Evolutionary conservation across 2,888 invertebrate species (phyloP).

Genomic region (Girardia tigrina): DNA sequence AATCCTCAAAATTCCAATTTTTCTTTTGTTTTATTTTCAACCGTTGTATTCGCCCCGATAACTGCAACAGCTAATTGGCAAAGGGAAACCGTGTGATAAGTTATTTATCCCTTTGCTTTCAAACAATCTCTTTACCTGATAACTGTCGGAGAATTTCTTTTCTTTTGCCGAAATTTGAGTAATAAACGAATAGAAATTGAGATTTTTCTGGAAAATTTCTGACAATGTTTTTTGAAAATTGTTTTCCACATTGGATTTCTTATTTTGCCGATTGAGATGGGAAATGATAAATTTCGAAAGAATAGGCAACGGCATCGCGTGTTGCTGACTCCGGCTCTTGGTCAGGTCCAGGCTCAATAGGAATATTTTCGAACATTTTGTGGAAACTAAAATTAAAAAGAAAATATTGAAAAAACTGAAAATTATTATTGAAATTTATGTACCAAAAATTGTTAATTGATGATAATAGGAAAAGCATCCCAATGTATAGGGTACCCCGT

Average conservation of each 20-base stretch:
- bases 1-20: neutral
- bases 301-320: neutral
- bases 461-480: too few species aligned
- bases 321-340: neutral
- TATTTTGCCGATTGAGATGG: neutral
- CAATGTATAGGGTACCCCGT: too few species aligned
- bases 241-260: neutral
- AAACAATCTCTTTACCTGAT: conserved; percentile 16
- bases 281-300: neutral
- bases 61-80: neutral
- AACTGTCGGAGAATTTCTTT: neutral
- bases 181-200: neutral
- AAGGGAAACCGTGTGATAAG: too few species aligned
- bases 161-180: conserved; percentile 13
- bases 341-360: neutral
- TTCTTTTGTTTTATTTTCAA: neutral
- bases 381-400: neutral
- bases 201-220: neutral
- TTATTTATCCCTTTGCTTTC: neutral
- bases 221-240: neutral
- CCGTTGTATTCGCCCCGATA: neutral
- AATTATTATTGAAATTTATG: neutral
- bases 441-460: too few species aligned
- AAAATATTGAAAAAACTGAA: neutral
- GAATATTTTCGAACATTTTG: neutral